phyloP scores from a whole-genome alignment of 1,140 invertebrate genomes.

The Aphelinus atriplicis region DNA sequence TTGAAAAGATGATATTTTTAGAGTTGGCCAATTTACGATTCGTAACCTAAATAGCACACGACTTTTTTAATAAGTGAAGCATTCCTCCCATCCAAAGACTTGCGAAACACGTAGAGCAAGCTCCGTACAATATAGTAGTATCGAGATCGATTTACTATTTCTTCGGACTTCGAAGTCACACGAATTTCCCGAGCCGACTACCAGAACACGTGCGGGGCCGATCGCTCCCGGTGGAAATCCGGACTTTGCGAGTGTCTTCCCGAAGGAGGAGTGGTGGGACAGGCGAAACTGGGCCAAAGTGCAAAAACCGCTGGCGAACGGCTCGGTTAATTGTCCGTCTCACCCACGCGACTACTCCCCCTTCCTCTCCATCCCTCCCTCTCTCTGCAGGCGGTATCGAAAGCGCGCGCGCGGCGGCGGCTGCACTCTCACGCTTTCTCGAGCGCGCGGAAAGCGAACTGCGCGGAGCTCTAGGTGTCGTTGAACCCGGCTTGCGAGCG shows the following conservation, averaged over 20 bases:
- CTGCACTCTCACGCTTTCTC: constrained; percentile 53
- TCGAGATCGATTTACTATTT: too few species aligned
- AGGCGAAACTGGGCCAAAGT: constrained; percentile 19
- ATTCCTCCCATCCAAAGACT: too few species aligned
- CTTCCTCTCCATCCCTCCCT: not conserved
- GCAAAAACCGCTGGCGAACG: constrained; percentile 7
- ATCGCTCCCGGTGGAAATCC: not conserved
- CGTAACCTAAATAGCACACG: too few species aligned
- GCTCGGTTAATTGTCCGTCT: constrained; percentile 18
- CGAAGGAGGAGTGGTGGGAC: not conserved
- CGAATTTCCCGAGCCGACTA: not conserved
- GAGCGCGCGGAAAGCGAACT: constrained; percentile 34
- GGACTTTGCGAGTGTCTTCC: too few species aligned
- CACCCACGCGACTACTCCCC: constrained; percentile 25
- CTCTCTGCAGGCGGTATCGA: constrained; percentile 30
- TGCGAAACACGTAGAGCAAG: too few species aligned
- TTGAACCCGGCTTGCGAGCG: constrained; percentile 28
- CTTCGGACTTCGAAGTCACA: not conserved
- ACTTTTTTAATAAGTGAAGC: too few species aligned
- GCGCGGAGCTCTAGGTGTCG: constrained; percentile 31
- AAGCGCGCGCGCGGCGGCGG: constrained; percentile 30
- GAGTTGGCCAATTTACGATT: too few species aligned
- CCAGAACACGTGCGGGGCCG: not conserved
- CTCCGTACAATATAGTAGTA: too few species aligned
- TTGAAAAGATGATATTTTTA: too few species aligned